A percentile compares a stretch with the other conserved stretches of the same genome.
phyloP scores from a whole-genome alignment of 2,797 vertebrate species.

The Brotula barbata region DNA sequence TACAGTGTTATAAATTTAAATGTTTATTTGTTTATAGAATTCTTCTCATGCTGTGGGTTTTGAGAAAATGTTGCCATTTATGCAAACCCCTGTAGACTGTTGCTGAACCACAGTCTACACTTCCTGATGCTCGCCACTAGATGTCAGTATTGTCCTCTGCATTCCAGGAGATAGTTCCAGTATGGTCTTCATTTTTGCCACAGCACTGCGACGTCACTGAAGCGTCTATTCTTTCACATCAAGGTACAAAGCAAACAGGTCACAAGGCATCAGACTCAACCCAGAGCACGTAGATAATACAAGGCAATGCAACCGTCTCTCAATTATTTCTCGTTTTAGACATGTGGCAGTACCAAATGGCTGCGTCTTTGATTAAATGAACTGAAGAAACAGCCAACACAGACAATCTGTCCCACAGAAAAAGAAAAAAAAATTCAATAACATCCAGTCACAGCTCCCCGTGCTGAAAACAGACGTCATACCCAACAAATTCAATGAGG shows the following conservation, averaged over 20 bases:
- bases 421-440: conserved; percentile 30
- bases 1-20: conserved; percentile 61
- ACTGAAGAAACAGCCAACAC: conserved; percentile 10
- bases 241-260: neutral
- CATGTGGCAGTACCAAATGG: conserved; percentile 24
- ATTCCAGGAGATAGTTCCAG: neutral
- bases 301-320: conserved; percentile 11
- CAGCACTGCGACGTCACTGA: conserved; percentile 33
- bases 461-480: conserved; percentile 31
- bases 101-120: neutral
- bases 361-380: conserved; percentile 34
- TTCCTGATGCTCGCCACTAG: conserved; percentile 60
- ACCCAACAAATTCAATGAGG: conserved; percentile 19
- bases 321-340: conserved; percentile 5
- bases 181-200: conserved; percentile 17
- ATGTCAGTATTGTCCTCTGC: conserved; percentile 52
- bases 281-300: conserved; percentile 8
- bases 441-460: conserved; percentile 24
- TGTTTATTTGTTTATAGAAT: conserved; percentile 70
- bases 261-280: conserved; percentile 15
- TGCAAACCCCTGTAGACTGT: neutral
- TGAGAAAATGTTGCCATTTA: conserved; percentile 30
- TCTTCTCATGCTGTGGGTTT: conserved; percentile 39
- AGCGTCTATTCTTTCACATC: conserved; percentile 1
- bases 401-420: conserved; percentile 45